Conservation (phyloP, 2,888 invertebrate species). For the Drosophila meridionalis region DNA sequence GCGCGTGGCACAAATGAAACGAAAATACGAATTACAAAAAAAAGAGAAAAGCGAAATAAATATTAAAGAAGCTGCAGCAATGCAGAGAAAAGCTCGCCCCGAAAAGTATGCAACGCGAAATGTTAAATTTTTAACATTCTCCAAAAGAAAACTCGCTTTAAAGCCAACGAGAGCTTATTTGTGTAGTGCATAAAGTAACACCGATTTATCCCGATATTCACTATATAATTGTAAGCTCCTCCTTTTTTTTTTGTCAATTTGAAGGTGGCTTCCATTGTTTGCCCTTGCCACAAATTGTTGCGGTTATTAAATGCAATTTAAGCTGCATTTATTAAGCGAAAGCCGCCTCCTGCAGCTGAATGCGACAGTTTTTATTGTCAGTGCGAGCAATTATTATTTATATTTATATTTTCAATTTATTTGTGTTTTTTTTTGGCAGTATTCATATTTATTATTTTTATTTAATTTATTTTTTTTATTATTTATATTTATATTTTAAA, state of each 20-base stretch:
- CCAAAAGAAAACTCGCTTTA: background rate
- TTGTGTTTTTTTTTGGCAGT: background rate
- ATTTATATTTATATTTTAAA: conserved; percentile 11
- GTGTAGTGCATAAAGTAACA: background rate
- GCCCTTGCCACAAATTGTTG: conserved; percentile 33
- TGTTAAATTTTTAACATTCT: conserved; percentile 29
- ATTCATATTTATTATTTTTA: conserved; percentile 3
- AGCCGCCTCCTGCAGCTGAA: conserved; percentile 50
- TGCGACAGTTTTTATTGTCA: conserved; percentile 57
- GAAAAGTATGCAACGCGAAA: conserved; percentile 61
- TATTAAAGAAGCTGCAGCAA: conserved; percentile 49
- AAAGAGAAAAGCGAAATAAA: conserved; percentile 31
- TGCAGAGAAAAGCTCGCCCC: conserved; percentile 25
- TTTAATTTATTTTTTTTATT: conserved; percentile 23
- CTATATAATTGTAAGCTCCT: conserved; percentile 12
- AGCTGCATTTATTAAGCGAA: conserved; percentile 65
- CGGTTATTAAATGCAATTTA: conserved; percentile 74
- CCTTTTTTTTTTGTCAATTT: background rate
- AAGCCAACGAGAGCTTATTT: background rate
- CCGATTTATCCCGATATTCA: background rate
- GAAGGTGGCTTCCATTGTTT: conserved; percentile 17
- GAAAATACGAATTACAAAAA: conserved; percentile 36
- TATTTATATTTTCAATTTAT: background rate
- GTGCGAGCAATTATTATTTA: conserved; percentile 25
- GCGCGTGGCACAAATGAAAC: conserved; percentile 67